phyloP scores from a whole-genome alignment of 1,140 invertebrate genomes.

The Conus ventricosus region DNA sequence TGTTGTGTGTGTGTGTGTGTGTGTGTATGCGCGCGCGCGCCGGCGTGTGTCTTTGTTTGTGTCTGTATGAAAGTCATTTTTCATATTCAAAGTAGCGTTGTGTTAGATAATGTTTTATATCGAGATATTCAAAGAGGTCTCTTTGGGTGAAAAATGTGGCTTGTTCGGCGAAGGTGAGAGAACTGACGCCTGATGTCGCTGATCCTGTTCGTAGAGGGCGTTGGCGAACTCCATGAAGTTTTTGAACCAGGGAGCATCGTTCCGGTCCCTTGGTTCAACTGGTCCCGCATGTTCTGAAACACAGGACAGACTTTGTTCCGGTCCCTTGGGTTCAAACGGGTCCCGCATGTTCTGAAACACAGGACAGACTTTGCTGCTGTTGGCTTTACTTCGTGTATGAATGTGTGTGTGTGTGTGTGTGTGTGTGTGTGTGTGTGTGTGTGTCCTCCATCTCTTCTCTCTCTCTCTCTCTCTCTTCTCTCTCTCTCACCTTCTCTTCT shows the following conservation, averaged over 20 bases:
- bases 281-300: conserved; percentile 22
- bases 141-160: no score
- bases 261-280: background rate
- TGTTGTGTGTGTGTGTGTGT: no score
- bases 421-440: background rate
- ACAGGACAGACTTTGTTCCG: background rate
- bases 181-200: conserved; percentile 40
- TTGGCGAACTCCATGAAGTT: conserved; percentile 50
- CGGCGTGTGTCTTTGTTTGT: no score
- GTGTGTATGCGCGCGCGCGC: no score
- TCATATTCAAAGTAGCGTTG: no score
- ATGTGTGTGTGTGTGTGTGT: no score
- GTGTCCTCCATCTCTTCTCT: no score
- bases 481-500: background rate
- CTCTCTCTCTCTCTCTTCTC: background rate
- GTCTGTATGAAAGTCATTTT: no score
- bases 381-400: no score
- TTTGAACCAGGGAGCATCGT: conserved; percentile 45
- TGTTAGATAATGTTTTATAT: no score
- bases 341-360: conserved; percentile 21
- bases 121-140: no score
- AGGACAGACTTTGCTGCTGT: background rate
- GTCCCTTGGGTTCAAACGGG: conserved; percentile 4
- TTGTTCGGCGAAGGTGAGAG: background rate
- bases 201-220: conserved; percentile 47